phyloP scores from a whole-genome alignment of 2,113 vertebrate species.

The Phrynosoma blainvillii region DNA sequence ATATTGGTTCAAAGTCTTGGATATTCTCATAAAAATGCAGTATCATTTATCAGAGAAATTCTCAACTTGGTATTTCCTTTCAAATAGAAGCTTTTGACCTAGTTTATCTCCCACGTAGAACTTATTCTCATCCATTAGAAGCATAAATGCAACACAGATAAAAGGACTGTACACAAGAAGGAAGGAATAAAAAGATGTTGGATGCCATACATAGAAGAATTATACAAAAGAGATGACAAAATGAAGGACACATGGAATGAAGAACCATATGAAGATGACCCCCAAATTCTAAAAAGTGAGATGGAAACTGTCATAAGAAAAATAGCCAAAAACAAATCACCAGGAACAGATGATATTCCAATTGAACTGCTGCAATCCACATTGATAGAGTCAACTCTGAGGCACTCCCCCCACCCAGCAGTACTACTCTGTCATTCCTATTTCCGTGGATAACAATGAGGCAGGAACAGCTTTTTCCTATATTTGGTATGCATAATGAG shows the following conservation, averaged over 20 bases:
- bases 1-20: slow-evolving; percentile 52
- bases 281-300: too few species aligned
- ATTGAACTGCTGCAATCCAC: too few species aligned
- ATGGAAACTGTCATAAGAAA: too few species aligned
- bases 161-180: neutral
- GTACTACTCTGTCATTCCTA: neutral
- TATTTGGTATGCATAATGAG: neutral
- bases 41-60: slow-evolving; percentile 48
- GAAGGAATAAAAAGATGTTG: too few species aligned
- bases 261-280: too few species aligned
- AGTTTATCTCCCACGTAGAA: slow-evolving; percentile 13
- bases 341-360: too few species aligned
- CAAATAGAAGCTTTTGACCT: slow-evolving; percentile 32
- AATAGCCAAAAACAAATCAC: too few species aligned
- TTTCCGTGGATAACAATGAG: neutral
- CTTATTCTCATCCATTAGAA: slow-evolving; percentile 32
- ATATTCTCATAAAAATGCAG: slow-evolving; percentile 38
- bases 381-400: too few species aligned
- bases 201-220: too few species aligned
- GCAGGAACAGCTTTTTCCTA: neutral
- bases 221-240: too few species aligned
- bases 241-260: too few species aligned
- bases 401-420: neutral
- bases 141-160: slow-evolving; percentile 21
- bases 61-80: slow-evolving; percentile 29